Evolutionary conservation across 2,113 vertebrate species (phyloP), one percentile per base, ranked within the genome.

Genomic region (Malurus alboscapulatus): DNA sequence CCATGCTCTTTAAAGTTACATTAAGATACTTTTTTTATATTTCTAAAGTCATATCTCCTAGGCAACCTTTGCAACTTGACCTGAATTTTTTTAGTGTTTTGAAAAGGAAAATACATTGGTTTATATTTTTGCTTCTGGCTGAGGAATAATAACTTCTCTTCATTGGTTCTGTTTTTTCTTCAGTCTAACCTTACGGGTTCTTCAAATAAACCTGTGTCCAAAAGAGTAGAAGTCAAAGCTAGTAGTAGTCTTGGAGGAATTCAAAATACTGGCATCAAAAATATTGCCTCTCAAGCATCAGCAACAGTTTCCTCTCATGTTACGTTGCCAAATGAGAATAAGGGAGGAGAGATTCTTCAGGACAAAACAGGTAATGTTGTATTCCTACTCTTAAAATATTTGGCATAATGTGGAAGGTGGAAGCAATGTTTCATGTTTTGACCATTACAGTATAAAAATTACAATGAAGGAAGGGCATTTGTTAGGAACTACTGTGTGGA

Each of bases 131-230:
- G 59, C 77, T 91, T 94, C 63, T 22, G 92, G 47, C 32, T 67
- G 77, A 73, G 87, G 51, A 88, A 62, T 72, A 47, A 71, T 54
- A 87, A 74, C 19, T 75, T 96, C 42, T 95, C 54, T 75, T 96
- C 94, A 96, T 65, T 83, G 80, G 44, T 94, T 89, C 34, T 93
- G 14, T 15, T 95, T 96, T 96, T 88, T 79, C 83, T 97, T 94
- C 93, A 99, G 99, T 98, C 98, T 72, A 98, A 93, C 89, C 94
- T 97, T 92, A 98, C 97, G 93, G 85, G 88, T 62, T 95, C 93
- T 63, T 98, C 98, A 90, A 97, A 95, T 87, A 99, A 99, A 94
- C 93, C 97, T 45, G 91, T 96, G 53, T 86, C 95, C 87, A 99
- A 98, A 95, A 98, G 97, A 94, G 90, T 90, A 24, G 96, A 98